Evolutionary conservation across 92 coral and sea anemone genomes (phyloP).

Genomic region (Virgularia gustaviana): DNA sequence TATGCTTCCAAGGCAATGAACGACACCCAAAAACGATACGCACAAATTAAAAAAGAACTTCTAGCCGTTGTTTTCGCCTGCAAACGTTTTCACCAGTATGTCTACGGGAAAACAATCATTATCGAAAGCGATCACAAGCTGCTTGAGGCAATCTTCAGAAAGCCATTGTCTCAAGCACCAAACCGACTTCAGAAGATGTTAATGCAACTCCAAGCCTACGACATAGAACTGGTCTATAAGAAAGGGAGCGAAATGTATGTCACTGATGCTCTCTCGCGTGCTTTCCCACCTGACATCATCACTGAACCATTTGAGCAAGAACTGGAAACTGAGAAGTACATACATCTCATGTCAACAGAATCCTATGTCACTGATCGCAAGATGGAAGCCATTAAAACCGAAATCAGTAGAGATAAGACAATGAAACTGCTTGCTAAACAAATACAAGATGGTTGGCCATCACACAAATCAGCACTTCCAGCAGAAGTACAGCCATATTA

Average conservation of each 20-base stretch:
- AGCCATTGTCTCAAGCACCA: background rate
- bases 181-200: conserved; percentile 6
- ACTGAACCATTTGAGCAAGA: too few species aligned
- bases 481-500: conserved; percentile 8
- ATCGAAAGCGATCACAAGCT: conserved; percentile 3
- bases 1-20: conserved; percentile 1
- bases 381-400: background rate
- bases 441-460: conserved; percentile 32
- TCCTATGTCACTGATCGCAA: conserved; percentile 1
- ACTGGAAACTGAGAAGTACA: too few species aligned
- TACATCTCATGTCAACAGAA: too few species aligned
- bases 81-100: conserved; percentile 12
- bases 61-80: conserved; percentile 20
- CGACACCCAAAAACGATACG: background rate
- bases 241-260: conserved; percentile 33
- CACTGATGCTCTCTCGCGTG: conserved; percentile 56
- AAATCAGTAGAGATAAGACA: background rate
- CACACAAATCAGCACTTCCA: conserved; percentile 9
- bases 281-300: conserved; percentile 51
- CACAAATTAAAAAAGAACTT: conserved; percentile 15
- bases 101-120: background rate
- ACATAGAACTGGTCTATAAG: conserved; percentile 12
- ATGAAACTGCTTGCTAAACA: conserved; percentile 24
- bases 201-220: background rate
- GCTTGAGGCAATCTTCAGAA: conserved; percentile 8